Percentiles rank a stretch among this genome's conserved stretches.
phyloP scores from a whole-genome alignment of 2,888 invertebrate genomes.

The Drosophila putrida region DNA sequence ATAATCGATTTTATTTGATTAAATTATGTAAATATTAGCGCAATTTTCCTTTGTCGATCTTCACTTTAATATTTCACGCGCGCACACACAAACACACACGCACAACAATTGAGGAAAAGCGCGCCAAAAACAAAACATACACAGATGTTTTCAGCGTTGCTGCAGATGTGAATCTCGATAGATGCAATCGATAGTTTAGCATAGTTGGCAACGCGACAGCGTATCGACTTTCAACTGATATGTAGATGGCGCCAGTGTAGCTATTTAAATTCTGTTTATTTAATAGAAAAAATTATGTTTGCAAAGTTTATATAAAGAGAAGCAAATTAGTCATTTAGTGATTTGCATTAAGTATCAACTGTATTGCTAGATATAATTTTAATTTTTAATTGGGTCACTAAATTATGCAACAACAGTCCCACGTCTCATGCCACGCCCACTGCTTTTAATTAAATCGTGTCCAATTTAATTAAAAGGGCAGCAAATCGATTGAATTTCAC shows the following conservation, averaged over 20 bases:
- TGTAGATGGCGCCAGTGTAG: slow-evolving; percentile 6
- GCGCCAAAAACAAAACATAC: slow-evolving; percentile 50
- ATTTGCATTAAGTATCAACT: neutral
- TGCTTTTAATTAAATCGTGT: neutral
- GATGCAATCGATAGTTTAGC: slow-evolving; percentile 5
- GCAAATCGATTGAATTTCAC: neutral
- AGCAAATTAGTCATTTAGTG: neutral
- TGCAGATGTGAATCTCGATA: slow-evolving; percentile 3
- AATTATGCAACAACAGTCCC: slow-evolving; percentile 6
- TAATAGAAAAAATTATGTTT: neutral
- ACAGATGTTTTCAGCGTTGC: slow-evolving; percentile 44
- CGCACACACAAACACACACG: slow-evolving; percentile 32
- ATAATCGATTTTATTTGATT: neutral
- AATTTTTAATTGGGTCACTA: slow-evolving; percentile 3
- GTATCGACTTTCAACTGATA: neutral
- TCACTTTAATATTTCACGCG: slow-evolving; percentile 5
- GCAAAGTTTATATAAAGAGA: neutral
- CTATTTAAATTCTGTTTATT: neutral
- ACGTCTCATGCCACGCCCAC: neutral
- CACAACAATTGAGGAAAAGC: slow-evolving; percentile 39
- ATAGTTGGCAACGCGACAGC: slow-evolving; percentile 21
- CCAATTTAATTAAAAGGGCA: slow-evolving; percentile 7
- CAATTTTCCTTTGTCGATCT: slow-evolving; percentile 1
- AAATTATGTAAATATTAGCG: slow-evolving; percentile 6
- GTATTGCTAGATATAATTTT: neutral